Evolutionary conservation across 2,797 vertebrate genomes (phyloP).

Genomic region (Centroberyx gerrardi): DNA sequence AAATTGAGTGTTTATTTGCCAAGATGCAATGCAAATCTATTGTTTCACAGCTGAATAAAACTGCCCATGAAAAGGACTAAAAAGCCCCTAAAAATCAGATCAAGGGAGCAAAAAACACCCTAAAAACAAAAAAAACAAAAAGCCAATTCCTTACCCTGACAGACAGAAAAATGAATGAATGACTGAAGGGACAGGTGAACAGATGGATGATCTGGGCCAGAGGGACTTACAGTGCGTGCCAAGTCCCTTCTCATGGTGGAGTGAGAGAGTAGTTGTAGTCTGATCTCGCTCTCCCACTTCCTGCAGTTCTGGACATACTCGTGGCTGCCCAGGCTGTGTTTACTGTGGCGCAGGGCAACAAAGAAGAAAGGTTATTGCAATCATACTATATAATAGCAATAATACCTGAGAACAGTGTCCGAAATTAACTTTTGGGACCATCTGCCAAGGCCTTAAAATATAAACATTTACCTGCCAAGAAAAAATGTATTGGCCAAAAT

Average conservation of each 20-base stretch:
- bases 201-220: background rate
- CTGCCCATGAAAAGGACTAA: background rate
- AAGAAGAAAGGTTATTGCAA: slow-evolving; percentile 26
- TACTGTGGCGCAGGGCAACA: slow-evolving; percentile 82
- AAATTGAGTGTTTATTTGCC: too few relatives aligned
- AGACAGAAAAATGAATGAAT: background rate
- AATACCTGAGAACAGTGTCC: too few relatives aligned
- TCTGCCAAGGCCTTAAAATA: too few relatives aligned
- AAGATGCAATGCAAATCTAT: background rate
- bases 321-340: slow-evolving; percentile 96
- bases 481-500: too few relatives aligned
- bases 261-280: slow-evolving; percentile 91
- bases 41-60: slow-evolving; percentile 19
- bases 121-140: background rate
- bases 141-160: too few relatives aligned
- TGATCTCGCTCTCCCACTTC: slow-evolving; percentile 97
- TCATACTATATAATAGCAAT: background rate
- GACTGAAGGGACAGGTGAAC: background rate
- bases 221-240: slow-evolving; percentile 91
- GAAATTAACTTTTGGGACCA: too few relatives aligned
- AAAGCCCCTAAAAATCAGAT: too few relatives aligned
- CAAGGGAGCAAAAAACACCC: background rate
- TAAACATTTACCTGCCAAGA: too few relatives aligned
- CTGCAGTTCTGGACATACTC: slow-evolving; percentile 98
- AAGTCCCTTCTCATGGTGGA: slow-evolving; percentile 90